Base-by-base conservation (phyloP, 1,140 invertebrate genomes). In the Aphaenogaster floridana region DNA sequence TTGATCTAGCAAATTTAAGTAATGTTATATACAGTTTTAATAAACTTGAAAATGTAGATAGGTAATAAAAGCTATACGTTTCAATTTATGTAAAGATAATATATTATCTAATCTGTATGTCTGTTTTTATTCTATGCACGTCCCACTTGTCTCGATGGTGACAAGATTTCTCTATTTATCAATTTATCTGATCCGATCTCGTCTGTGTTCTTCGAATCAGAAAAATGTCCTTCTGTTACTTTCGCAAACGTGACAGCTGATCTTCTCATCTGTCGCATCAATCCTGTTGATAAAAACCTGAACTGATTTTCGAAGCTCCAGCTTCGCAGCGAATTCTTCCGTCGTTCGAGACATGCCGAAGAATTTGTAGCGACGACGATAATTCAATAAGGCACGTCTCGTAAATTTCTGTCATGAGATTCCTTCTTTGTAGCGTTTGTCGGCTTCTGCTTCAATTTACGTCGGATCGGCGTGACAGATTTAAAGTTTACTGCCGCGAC, bases 331-430 rank as follows among this genome's bases (percentile, higher is more conserved):
- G 42, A 74, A 83, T 83, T 74, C 54, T 74, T 61, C 11, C 54
- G 80, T 74, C 54, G 52, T 61, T 74, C 54, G 28, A 48, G 54
- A 83, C 21, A 83, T 54, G 80, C 8, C 42, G 42, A 84, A 84
- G 68, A 84, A 61, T 76, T 61, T 45, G 54, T 42, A 50, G 69
- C 69, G 69, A 74, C 64, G 69, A 76, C 80, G 69, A 63, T 84
- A 84, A 84, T 84, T 84, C 80, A 76, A 76, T 84, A 17, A 72
- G 72, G 80, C 80, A 74, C 54, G 68, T 76, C 86, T 90, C 86
- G 79, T 89, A 88, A 91, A 86, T 86, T 86, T 87, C 79, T 74
- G 79, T 91, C 89, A 89, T 87, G 89, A 88, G 86, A 85, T 59
- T 83, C 39, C 79, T 72, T 72, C 52, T 74, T 74, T 83, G 68